Evolutionary conservation across 2,888 invertebrate species (phyloP).

Genomic region (Resseliella maxima): DNA sequence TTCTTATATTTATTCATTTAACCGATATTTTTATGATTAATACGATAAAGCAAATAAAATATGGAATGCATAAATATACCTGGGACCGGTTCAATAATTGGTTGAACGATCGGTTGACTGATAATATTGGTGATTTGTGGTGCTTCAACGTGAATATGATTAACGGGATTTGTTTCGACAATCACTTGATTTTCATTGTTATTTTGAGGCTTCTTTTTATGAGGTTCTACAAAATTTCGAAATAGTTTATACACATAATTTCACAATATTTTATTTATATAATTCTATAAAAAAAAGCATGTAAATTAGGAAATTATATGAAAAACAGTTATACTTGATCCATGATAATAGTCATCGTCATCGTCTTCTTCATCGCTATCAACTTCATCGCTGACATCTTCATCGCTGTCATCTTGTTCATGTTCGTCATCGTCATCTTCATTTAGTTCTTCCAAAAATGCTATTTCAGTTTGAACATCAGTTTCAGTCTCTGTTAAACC

Average conservation of each 20-base stretch:
- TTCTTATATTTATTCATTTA: too few species aligned
- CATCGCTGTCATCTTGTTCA: not conserved
- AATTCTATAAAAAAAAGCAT: too few species aligned
- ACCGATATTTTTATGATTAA: too few species aligned
- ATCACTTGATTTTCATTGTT: constrained; percentile 13
- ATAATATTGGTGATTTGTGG: not conserved
- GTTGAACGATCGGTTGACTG: not conserved
- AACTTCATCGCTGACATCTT: not conserved
- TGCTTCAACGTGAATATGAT: not conserved
- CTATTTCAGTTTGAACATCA: not conserved
- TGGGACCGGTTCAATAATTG: not conserved
- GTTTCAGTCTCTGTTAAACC: not conserved
- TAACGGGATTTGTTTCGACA: constrained; percentile 17
- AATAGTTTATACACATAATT: too few species aligned
- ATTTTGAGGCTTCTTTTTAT: not conserved
- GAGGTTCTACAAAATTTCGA: too few species aligned
- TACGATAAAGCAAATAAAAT: not conserved
- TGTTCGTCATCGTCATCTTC: not conserved
- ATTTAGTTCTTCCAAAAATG: not conserved
- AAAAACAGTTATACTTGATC: not conserved
- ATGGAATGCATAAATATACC: not conserved
- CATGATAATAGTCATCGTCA: not conserved
- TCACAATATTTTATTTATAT: too few species aligned
- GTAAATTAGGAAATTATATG: too few species aligned
- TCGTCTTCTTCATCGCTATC: not conserved